phyloP scores from a whole-genome alignment of 2,888 invertebrate species.

The Seira musarum region DNA sequence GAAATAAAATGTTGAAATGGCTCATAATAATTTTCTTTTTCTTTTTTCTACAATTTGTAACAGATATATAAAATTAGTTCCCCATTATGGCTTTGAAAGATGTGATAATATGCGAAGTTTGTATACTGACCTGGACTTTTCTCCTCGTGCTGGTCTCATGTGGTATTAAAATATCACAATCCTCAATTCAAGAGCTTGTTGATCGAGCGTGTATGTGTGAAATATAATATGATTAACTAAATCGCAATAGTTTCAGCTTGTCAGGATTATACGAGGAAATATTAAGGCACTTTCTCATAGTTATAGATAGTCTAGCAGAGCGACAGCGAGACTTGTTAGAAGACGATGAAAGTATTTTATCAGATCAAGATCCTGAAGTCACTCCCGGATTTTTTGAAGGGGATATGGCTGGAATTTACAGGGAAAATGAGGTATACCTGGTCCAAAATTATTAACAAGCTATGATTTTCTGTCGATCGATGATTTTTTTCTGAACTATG shows the following conservation, averaged over 20 bases:
- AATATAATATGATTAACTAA: no score
- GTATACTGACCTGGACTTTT: neutral
- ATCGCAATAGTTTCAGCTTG: neutral
- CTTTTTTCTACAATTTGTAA: no score
- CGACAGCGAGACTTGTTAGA: constrained; percentile 66
- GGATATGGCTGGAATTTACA: constrained; percentile 78
- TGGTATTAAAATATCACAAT: constrained; percentile 51
- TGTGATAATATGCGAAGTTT: constrained; percentile 13
- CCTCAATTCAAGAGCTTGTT: constrained; percentile 66
- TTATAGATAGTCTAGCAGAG: constrained; percentile 67
- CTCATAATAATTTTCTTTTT: no score
- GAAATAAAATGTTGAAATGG: no score
- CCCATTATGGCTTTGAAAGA: constrained; percentile 14
- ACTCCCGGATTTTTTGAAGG: constrained; percentile 80
- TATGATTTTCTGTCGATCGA: constrained; percentile 26
- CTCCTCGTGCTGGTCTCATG: constrained; percentile 33
- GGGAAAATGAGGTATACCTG: constrained; percentile 72
- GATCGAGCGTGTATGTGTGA: constrained; percentile 66
- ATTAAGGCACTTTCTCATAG: constrained; percentile 42
- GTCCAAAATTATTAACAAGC: neutral
- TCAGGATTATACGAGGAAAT: neutral
- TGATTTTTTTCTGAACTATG: constrained; percentile 19
- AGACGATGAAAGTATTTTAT: constrained; percentile 51
- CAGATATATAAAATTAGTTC: no score
- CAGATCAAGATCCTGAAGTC: constrained; percentile 78